Base-by-base conservation (phyloP, 2,888 invertebrate species). In the Parnassius mnemosyne region DNA sequence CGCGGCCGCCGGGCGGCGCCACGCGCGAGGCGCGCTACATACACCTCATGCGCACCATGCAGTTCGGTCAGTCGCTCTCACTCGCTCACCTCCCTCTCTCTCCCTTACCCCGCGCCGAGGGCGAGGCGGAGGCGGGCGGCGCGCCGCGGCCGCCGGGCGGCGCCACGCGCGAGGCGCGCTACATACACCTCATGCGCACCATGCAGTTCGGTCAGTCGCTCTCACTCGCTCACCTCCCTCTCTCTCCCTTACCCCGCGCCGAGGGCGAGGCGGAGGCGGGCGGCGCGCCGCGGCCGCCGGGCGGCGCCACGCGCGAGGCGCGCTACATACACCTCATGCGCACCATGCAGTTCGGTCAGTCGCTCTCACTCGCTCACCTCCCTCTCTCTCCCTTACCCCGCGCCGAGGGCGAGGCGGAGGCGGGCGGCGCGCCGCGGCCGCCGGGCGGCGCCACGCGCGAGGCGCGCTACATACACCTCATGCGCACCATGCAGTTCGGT, bases 311-410 rank as follows among this genome's bases (percentile, higher is more conserved):
- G 25, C 74, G 92, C 41, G 92, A 92, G 76, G 84, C 87, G 69
- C 92, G 95, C 59, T 98, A 98, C 87, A 92, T 97, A 68, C 95
- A 95, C 76, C 94, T 97, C 67, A 97, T 98, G 97, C 96, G 96
- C 76, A 94, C 34, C 34, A 34, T 34, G 34, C 34, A 34, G 34
- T 34, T 34, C 34, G 34, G 34, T 34, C 34, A 34, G 34, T 34
- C 5, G 16, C 16, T 16, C 16, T 16, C 16, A 16, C 16, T 16
- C 16, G 16, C 16, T 16, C 16, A n/a, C n/a, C n/a, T n/a, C n/a
- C n/a, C n/a, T n/a, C n/a, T n/a, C n/a, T n/a, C n/a, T n/a, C n/a
- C n/a, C n/a, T n/a, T n/a, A n/a, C n/a, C n/a, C 65, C 83, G 85
- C 44, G 67, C 81, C 61, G 84, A 84, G 68, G 77, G 75, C 65